phyloP scores from a whole-genome alignment of 2,888 invertebrate species.

The Polydrusus cervinus region DNA sequence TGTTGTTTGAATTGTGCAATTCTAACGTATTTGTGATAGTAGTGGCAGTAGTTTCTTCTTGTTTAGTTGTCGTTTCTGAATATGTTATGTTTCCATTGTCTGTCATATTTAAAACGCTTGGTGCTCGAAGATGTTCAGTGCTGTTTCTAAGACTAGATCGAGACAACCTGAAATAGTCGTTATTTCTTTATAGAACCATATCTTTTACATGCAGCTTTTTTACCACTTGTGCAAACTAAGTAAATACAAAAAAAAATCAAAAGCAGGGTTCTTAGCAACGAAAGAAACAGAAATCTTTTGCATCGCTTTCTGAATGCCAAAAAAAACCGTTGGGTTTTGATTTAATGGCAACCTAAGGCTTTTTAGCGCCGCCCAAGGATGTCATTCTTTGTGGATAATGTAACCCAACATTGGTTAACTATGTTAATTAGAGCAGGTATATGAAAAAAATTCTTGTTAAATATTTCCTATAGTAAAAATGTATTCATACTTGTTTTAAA shows the following conservation, averaged over 20 bases:
- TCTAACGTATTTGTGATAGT: slow-evolving; percentile 50
- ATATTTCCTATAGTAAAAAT: too few relatives aligned
- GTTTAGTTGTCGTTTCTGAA: slow-evolving; percentile 36
- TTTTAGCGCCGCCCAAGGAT: too few relatives aligned
- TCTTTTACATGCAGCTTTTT: slow-evolving; percentile 2
- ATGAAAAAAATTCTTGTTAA: too few relatives aligned
- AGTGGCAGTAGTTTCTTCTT: slow-evolving; percentile 37
- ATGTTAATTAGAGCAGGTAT: too few relatives aligned
- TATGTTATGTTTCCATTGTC: slow-evolving; percentile 44
- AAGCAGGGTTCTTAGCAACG: slow-evolving; percentile 19
- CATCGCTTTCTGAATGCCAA: too few relatives aligned
- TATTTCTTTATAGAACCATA: slow-evolving; percentile 2
- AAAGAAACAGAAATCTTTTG: not conserved
- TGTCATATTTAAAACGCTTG: slow-evolving; percentile 34
- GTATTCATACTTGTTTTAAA: too few relatives aligned
- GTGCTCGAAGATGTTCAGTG: slow-evolving; percentile 40
- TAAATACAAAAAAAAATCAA: slow-evolving; percentile 11
- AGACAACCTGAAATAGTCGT: slow-evolving; percentile 53
- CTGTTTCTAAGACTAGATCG: slow-evolving; percentile 47
- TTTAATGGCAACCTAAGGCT: too few relatives aligned
- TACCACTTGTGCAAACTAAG: slow-evolving; percentile 25
- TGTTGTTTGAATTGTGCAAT: slow-evolving; percentile 57
- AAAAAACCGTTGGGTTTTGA: too few relatives aligned
- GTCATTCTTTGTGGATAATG: too few relatives aligned
- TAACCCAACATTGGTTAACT: too few relatives aligned